Evolutionary conservation across 2,797 vertebrate species (phyloP).

Genomic region (Rhinogobio ventralis): DNA sequence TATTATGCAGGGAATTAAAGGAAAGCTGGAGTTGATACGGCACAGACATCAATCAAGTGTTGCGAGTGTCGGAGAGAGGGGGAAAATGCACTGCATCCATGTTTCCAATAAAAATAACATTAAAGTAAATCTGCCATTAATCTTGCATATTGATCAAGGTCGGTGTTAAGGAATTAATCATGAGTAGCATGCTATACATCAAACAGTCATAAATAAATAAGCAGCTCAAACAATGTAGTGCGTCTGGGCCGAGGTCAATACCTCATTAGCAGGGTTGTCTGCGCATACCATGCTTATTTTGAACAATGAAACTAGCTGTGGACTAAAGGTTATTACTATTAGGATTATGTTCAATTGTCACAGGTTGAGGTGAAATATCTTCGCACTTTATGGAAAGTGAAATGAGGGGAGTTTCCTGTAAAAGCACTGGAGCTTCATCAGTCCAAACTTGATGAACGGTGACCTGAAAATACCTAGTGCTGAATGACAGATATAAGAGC

Average conservation of each 20-base stretch:
- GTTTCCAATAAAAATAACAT: constrained; percentile 77
- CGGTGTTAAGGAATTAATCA: constrained; percentile 86
- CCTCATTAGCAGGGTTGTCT: constrained; percentile 82
- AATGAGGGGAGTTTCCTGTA: constrained; percentile 30
- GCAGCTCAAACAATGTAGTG: constrained; percentile 84
- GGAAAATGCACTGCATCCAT: constrained; percentile 54
- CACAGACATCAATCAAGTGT: constrained; percentile 71
- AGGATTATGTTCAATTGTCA: constrained; percentile 28
- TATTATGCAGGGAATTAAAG: constrained; percentile 64
- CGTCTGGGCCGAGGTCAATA: constrained; percentile 79
- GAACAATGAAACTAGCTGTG: constrained; percentile 35
- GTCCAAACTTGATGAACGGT: constrained; percentile 30
- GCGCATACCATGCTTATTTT: constrained; percentile 1
- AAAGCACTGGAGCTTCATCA: constrained; percentile 18
- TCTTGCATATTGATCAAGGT: constrained; percentile 89
- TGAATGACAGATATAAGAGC: constrained; percentile 16
- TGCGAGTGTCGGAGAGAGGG: constrained; percentile 56
- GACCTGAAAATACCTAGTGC: constrained; percentile 19
- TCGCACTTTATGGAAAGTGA: constrained; percentile 29
- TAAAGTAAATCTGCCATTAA: constrained; percentile 84
- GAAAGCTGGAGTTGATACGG: constrained; percentile 57
- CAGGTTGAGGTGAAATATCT: constrained; percentile 25
- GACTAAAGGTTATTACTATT: constrained; percentile 43
- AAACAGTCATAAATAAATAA: constrained; percentile 93
- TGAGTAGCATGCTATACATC: constrained; percentile 86